Evolutionary conservation across 2,888 invertebrate genomes (phyloP).

Genomic region (Mechanitis messenoides): DNA sequence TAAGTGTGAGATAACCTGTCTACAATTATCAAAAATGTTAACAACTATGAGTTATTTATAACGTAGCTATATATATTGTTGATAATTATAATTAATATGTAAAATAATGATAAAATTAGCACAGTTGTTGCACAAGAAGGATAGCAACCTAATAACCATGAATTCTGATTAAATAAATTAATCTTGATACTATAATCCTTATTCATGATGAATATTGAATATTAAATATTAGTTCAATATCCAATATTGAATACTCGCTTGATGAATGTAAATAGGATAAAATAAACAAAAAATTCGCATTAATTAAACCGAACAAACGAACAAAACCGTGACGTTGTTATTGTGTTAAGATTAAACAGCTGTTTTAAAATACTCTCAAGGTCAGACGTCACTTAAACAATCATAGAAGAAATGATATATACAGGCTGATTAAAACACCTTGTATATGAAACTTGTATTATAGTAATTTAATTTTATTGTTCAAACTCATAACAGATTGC

Average conservation of each 20-base stretch:
- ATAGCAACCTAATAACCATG: too few relatives aligned
- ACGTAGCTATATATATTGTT: too few relatives aligned
- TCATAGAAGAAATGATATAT: background rate
- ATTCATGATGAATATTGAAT: background rate
- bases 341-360: conserved; percentile 25
- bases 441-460: background rate
- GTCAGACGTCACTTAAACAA: conserved; percentile 24
- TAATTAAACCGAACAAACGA: conserved; percentile 21
- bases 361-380: conserved; percentile 27
- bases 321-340: conserved; percentile 31
- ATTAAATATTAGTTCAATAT: background rate
- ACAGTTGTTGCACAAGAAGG: too few relatives aligned
- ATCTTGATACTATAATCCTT: too few relatives aligned
- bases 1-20: background rate
- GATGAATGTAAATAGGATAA: background rate
- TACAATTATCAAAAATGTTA: too few relatives aligned
- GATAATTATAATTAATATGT: too few relatives aligned
- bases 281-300: background rate
- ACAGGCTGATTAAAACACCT: too few relatives aligned
- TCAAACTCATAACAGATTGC: background rate
- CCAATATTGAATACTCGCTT: background rate
- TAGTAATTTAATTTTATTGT: background rate
- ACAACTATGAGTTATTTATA: too few relatives aligned
- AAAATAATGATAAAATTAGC: too few relatives aligned
- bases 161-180: too few relatives aligned